phyloP scores from a whole-genome alignment of 2,888 invertebrate species.

The Tortrix viridana region DNA sequence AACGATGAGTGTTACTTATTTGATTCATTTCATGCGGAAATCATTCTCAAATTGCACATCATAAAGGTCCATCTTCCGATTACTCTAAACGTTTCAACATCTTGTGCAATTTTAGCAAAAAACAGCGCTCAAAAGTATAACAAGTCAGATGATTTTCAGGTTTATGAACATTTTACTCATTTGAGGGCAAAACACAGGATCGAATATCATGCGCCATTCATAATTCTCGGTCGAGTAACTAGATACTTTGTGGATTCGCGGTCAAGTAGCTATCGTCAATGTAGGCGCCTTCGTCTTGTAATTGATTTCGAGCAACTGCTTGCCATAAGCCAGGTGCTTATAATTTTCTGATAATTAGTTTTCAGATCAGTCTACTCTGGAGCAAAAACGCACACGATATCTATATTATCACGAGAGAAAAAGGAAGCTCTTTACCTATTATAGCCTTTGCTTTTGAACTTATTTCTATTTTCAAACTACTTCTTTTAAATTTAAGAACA shows the following conservation, averaged over 20 bases:
- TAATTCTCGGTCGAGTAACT: constrained; percentile 57
- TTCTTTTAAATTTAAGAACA: too few species aligned
- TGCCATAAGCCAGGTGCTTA: constrained; percentile 21
- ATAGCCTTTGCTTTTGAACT: too few species aligned
- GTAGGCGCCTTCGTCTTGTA: constrained; percentile 59
- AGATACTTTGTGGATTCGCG: constrained; percentile 63
- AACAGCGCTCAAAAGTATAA: constrained; percentile 8
- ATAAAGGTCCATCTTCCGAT: constrained; percentile 69
- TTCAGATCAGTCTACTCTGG: neutral
- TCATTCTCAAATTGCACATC: constrained; percentile 80
- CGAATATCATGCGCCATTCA: constrained; percentile 64
- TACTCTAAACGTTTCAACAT: constrained; percentile 45
- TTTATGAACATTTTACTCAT: constrained; percentile 7
- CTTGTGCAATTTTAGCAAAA: constrained; percentile 19
- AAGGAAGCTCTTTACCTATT: too few species aligned
- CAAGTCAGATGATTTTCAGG: constrained; percentile 17
- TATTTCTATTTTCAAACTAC: too few species aligned
- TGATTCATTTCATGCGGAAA: constrained; percentile 76
- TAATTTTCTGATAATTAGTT: neutral
- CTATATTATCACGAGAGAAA: too few species aligned
- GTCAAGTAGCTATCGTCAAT: constrained; percentile 67
- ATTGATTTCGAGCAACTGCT: constrained; percentile 56
- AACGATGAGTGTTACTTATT: constrained; percentile 70
- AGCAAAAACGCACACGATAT: too few species aligned
- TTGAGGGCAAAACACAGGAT: constrained; percentile 50